Evolutionary conservation across 2,797 vertebrate genomes (phyloP).

Genomic region (Percopsis omiscomaycus): DNA sequence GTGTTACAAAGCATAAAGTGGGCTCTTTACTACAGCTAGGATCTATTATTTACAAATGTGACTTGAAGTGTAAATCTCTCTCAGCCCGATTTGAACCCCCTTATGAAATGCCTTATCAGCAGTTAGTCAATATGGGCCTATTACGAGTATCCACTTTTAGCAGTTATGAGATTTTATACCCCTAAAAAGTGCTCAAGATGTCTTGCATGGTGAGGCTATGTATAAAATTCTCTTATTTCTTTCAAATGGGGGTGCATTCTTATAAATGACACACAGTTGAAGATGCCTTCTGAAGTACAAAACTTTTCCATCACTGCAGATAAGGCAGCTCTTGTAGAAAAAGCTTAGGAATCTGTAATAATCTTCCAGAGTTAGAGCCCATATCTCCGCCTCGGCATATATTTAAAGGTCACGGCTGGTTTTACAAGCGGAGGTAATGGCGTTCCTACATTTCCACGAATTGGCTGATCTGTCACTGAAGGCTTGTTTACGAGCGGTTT

Average conservation of each 20-base stretch:
- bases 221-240: background rate
- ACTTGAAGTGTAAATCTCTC: too few species aligned
- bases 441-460: conserved; percentile 65
- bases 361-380: conserved; percentile 49
- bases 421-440: conserved; percentile 75
- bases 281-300: conserved; percentile 39
- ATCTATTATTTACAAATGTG: too few species aligned
- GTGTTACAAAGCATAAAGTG: too few species aligned
- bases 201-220: too few species aligned
- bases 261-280: conserved; percentile 26
- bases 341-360: conserved; percentile 56
- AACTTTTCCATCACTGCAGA: conserved; percentile 46
- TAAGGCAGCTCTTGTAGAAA: conserved; percentile 37
- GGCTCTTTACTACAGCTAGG: too few species aligned
- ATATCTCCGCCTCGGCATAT: conserved; percentile 60
- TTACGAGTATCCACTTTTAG: too few species aligned
- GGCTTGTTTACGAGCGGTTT: conserved; percentile 73
- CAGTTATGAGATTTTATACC: too few species aligned
- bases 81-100: too few species aligned
- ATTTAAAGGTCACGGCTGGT: conserved; percentile 76
- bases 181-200: too few species aligned
- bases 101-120: too few species aligned
- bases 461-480: conserved; percentile 74
- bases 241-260: background rate
- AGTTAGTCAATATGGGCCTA: too few species aligned